Conservation (phyloP, 2,888 invertebrate species). For the Zele albiditarsus region DNA sequence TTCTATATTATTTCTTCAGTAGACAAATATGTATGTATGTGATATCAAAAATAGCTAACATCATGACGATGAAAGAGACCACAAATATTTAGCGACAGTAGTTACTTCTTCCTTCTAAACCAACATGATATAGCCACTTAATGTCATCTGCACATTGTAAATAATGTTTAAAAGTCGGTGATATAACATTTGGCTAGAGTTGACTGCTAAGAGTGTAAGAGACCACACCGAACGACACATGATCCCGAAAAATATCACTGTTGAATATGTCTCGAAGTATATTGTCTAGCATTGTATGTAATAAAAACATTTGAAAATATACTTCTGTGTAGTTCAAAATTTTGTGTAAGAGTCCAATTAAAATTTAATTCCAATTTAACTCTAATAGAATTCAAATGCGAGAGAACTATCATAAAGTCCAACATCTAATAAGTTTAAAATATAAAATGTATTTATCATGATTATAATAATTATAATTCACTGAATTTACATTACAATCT, state of each 20-base stretch:
- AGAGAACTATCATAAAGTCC: no score
- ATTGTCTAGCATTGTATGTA: no score
- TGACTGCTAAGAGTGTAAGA: neutral
- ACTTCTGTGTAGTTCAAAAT: no score
- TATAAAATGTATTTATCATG: no score
- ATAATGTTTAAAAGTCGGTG: constrained; percentile 35
- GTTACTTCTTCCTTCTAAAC: constrained; percentile 32
- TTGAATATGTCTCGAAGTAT: neutral
- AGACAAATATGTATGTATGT: neutral
- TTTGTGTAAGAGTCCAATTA: no score
- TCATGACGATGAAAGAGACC: constrained; percentile 40
- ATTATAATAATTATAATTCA: no score
- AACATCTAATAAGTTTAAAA: no score
- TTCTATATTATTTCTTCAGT: neutral
- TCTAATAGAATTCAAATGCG: no score
- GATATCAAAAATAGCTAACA: constrained; percentile 40
- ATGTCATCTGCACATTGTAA: constrained; percentile 38
- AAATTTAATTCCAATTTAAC: no score
- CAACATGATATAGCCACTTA: constrained; percentile 39
- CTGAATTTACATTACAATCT: no score
- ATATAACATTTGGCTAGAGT: constrained; percentile 4
- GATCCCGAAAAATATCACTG: neutral
- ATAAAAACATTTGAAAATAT: no score
- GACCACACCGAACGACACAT: neutral
- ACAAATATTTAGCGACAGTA: constrained; percentile 38